Evolutionary conservation across 2,797 vertebrate species (phyloP), one percentile per base, ranked within the genome.

Genomic region (Rallus crepitans): DNA sequence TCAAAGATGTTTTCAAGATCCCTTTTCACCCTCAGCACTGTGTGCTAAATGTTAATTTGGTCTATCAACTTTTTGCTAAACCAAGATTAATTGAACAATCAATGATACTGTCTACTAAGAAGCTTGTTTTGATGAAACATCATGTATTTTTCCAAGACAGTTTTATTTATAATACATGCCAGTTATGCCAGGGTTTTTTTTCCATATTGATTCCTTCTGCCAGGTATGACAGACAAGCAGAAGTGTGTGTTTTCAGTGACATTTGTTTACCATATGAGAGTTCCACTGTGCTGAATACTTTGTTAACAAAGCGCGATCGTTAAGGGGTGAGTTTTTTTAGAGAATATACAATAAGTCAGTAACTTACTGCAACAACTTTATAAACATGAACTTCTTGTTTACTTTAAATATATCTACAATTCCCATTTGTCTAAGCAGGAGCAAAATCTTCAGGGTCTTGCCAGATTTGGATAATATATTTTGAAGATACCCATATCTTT

Each of bases 151-250:
- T 78, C 35, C 71, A 81, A 64, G 60, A 85, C 66, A 96, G 30
- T 37, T 92, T 87, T 93, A 94, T 95, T 94, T 89, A 92, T 90
- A 89, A 94, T 25, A 75, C 39, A 87, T 73, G 82, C 47, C 82
- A 87, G 48, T 63, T 85, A 64, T 37, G 27, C 48, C 84, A 63
- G 20, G 21, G 50, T 15, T 50, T 50, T 5, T 70, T 85, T 89
- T 50, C 78, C 35, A 40, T 72, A 89, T 55, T 76, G 70, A 87
- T 71, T 87, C 50, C 18, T 60, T 88, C 73, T 50, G 30, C 15
- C 6, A 70, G 28, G 12, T 75, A 42, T 76, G 87, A 87, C 80
- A 93, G 59, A 37, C 52, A 94, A 89, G 69, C 23, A 84, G 73
- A 71, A 75, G 21, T 14, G 64, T 93, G 24, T 27, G 19, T 52